Conservation (phyloP, 2,113 vertebrate species). For the Speoplatyrhinus poulsoni region DNA sequence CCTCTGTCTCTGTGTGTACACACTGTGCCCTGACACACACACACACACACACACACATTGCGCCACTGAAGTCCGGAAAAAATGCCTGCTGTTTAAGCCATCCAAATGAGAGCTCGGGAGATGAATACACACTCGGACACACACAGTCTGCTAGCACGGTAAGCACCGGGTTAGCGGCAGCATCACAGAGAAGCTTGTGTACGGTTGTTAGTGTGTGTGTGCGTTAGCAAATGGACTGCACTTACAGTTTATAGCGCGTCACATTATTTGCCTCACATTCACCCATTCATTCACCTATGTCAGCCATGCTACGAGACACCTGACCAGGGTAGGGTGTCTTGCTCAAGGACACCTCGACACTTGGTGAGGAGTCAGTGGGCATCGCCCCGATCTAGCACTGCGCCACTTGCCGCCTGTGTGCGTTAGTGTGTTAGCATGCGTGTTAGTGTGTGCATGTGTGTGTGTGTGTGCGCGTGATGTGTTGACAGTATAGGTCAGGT, state of each 20-base stretch:
- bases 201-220: background rate
- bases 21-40: slow-evolving; percentile 20
- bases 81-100: background rate
- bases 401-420: background rate
- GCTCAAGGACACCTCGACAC: too few relatives aligned
- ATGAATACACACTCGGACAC: background rate
- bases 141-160: background rate
- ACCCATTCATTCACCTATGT: too few relatives aligned
- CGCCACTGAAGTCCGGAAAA: background rate
- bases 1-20: slow-evolving; percentile 35
- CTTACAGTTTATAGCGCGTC: too few relatives aligned
- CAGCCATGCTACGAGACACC: too few relatives aligned
- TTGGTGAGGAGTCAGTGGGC: too few relatives aligned
- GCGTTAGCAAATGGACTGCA: too few relatives aligned
- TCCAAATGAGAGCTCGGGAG: slow-evolving; percentile 8
- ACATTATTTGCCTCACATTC: too few relatives aligned
- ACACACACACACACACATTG: slow-evolving; percentile 5
- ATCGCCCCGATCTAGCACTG: background rate
- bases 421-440: background rate
- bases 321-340: too few relatives aligned
- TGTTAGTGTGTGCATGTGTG: background rate
- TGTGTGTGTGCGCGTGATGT: slow-evolving; percentile 1
- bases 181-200: slow-evolving; percentile 7
- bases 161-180: slow-evolving; percentile 27
- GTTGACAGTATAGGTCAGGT: background rate